Conservation (phyloP, 2,888 invertebrate genomes). For the Limenitis camilla region DNA sequence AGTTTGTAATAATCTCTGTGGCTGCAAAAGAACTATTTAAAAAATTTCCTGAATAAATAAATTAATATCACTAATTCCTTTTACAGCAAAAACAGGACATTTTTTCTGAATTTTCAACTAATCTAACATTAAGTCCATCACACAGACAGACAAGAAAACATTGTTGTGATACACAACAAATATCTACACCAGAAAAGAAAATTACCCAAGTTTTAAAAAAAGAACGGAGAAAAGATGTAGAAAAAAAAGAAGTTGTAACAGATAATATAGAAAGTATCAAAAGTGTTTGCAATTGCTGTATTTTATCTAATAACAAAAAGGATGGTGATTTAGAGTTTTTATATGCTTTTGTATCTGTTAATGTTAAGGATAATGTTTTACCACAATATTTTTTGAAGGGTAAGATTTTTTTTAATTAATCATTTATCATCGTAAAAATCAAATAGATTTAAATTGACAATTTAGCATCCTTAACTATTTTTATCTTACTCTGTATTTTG, state of each 20-base stretch:
- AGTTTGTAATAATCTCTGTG: too few relatives aligned
- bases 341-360: constrained; percentile 58
- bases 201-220: neutral
- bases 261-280: constrained; percentile 20
- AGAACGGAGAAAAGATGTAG: neutral
- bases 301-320: constrained; percentile 23
- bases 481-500: too few relatives aligned
- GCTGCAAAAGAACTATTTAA: too few relatives aligned
- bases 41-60: too few relatives aligned
- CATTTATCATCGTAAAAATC: too few relatives aligned
- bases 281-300: constrained; percentile 42
- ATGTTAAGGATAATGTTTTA: constrained; percentile 55
- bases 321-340: constrained; percentile 48
- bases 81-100: constrained; percentile 63
- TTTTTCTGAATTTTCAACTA: constrained; percentile 50
- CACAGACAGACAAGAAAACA: constrained; percentile 37
- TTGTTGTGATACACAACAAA: constrained; percentile 32
- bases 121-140: constrained; percentile 32
- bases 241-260: neutral
- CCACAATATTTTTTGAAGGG: constrained; percentile 59
- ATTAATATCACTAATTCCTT: too few relatives aligned
- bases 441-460: too few relatives aligned
- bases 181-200: constrained; percentile 23
- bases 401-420: constrained; percentile 26
- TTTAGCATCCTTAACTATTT: too few relatives aligned